phyloP scores from a whole-genome alignment of 2,888 invertebrate species.

The Syrista parreyssii region DNA sequence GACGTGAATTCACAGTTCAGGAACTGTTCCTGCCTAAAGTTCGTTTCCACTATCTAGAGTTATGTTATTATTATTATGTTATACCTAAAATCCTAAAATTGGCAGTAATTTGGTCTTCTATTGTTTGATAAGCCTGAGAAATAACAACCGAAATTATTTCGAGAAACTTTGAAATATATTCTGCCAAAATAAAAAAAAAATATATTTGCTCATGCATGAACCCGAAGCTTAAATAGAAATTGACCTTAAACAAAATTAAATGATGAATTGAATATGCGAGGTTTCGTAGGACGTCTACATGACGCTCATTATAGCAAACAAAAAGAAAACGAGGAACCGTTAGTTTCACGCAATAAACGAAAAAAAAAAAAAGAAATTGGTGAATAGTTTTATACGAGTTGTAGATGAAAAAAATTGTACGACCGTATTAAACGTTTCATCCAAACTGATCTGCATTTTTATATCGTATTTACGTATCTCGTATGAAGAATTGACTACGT shows the following conservation, averaged over 20 bases:
- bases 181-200: neutral
- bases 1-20: neutral
- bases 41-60: neutral
- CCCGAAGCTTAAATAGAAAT: neutral
- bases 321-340: neutral
- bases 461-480: neutral
- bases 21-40: neutral
- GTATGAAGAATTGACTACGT: neutral
- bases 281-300: neutral
- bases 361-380: neutral
- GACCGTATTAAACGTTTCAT: neutral
- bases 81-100: neutral
- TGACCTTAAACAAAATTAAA: neutral
- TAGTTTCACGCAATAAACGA: neutral
- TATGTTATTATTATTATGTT: neutral
- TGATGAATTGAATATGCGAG: neutral
- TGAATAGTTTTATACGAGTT: neutral
- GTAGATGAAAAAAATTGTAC: neutral
- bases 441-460: neutral
- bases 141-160: neutral
- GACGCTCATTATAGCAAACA: neutral
- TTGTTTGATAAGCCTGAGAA: neutral
- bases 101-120: neutral
- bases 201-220: neutral
- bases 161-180: neutral